Evolutionary conservation across 1,140 invertebrate species (phyloP).

Genomic region (Cydia amplana): DNA sequence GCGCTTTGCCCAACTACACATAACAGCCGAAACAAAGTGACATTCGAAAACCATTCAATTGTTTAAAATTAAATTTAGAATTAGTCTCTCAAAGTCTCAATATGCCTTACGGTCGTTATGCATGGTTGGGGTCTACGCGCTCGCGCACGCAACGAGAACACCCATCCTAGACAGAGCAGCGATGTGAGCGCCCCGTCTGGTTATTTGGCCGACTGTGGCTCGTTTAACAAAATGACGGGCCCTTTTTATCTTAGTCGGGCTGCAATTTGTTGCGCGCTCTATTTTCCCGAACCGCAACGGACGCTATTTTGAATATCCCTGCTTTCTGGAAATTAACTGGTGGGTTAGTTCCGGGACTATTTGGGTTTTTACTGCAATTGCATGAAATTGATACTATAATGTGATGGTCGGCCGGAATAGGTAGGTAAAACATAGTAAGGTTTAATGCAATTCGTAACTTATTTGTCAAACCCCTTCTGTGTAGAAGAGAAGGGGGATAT

Average conservation of each 20-base stretch:
- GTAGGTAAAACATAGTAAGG: background rate
- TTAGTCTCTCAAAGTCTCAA: too few relatives aligned
- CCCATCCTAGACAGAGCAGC: constrained; percentile 13
- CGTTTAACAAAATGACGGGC: constrained; percentile 60
- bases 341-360: constrained; percentile 17
- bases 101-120: too few relatives aligned
- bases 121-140: too few relatives aligned
- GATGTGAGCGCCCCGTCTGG: constrained; percentile 34
- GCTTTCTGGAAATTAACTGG: constrained; percentile 56
- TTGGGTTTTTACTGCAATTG: constrained; percentile 3
- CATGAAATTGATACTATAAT: background rate
- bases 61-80: too few relatives aligned
- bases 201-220: constrained; percentile 52
- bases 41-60: too few relatives aligned
- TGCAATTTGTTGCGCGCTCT: constrained; percentile 63
- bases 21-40: too few relatives aligned
- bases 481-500: too few relatives aligned
- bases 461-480: too few relatives aligned
- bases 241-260: constrained; percentile 60
- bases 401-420: background rate
- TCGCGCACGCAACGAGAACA: background rate
- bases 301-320: constrained; percentile 67
- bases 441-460: background rate
- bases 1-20: too few relatives aligned
- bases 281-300: constrained; percentile 65